Percentiles rank a stretch among this genome's conserved stretches.
phyloP scores from a whole-genome alignment of 1,140 invertebrate genomes.

The Capitella teleta region DNA sequence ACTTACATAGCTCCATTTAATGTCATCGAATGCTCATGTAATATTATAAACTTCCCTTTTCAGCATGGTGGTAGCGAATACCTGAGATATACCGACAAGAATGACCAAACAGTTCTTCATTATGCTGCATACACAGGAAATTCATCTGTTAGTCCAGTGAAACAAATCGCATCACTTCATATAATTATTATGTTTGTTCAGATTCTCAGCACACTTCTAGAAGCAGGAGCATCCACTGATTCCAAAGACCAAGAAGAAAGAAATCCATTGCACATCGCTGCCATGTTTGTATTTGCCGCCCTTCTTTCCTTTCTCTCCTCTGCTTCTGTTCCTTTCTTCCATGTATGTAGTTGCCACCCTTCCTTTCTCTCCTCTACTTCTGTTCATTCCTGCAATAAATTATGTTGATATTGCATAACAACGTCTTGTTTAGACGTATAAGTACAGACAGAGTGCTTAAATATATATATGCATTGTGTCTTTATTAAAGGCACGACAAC shows the following conservation, averaged over 20 bases:
- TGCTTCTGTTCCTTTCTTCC: no score
- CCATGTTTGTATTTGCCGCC: conserved; percentile 11
- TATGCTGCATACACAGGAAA: conserved; percentile 15
- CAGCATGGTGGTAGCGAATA: conserved; percentile 2
- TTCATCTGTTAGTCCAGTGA: neutral
- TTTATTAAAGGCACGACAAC: conserved; percentile 11
- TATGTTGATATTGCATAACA: no score
- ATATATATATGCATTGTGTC: no score
- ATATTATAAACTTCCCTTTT: conserved; percentile 3
- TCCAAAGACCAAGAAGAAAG: conserved; percentile 15
- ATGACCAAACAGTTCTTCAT: conserved; percentile 15
- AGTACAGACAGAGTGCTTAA: no score
- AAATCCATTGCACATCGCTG: conserved; percentile 15
- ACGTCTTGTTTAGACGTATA: no score
- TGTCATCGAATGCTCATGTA: no score
- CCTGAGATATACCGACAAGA: conserved; percentile 12
- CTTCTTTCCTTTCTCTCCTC: no score
- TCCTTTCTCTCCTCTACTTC: no score
- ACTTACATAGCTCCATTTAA: no score
- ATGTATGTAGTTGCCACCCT: no score
- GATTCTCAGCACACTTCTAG: conserved; percentile 4
- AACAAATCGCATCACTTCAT: neutral
- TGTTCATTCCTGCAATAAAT: no score
- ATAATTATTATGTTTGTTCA: conserved; percentile 3
- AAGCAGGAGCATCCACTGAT: conserved; percentile 5